A percentile compares a stretch with the other conserved stretches of the same genome.
Evolutionary conservation across 2,797 vertebrate genomes (phyloP).

Genomic region (Denticeps clupeoides): DNA sequence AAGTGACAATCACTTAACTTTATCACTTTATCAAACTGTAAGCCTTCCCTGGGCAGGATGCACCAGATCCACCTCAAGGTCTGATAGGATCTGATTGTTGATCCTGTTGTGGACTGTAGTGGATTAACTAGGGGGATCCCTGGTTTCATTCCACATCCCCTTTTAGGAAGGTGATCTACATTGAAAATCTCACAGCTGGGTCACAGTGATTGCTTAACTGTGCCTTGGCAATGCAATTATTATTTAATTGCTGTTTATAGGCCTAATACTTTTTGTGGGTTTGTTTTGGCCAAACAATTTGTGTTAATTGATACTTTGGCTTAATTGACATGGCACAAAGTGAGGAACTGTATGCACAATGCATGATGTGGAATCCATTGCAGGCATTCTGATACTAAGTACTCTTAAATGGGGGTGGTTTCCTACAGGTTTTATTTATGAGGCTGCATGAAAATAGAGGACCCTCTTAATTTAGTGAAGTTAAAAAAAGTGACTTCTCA

Average conservation of each 20-base stretch:
- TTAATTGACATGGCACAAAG: constrained; percentile 44
- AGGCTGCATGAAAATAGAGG: constrained; percentile 19
- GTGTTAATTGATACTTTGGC: constrained; percentile 40
- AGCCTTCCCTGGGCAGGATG: too few species aligned
- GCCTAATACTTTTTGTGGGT: constrained; percentile 39
- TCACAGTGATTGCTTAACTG: constrained; percentile 41
- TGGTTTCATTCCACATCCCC: constrained; percentile 19
- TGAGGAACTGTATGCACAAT: constrained; percentile 27
- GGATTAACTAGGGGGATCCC: constrained; percentile 28
- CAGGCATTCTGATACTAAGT: too few species aligned
- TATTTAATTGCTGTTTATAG: constrained; percentile 48
- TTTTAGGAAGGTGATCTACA: constrained; percentile 24
- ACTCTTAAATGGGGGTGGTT: constrained; percentile 10
- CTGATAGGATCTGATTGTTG: too few species aligned
- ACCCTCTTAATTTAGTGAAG: constrained; percentile 41
- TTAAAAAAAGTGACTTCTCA: constrained; percentile 54
- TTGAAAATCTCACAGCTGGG: constrained; percentile 34
- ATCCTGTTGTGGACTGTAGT: constrained; percentile 12
- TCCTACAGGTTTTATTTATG: constrained; percentile 17
- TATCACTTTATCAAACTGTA: too few species aligned
- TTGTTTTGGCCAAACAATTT: constrained; percentile 26
- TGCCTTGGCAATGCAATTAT: constrained; percentile 38
- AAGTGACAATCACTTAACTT: too few species aligned
- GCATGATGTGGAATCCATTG: constrained; percentile 19
- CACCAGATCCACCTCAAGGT: too few species aligned